Evolutionary conservation across 2,888 invertebrate genomes (phyloP), one percentile per base, ranked within the genome.

Genomic region (Camptogramma bilineatum): DNA sequence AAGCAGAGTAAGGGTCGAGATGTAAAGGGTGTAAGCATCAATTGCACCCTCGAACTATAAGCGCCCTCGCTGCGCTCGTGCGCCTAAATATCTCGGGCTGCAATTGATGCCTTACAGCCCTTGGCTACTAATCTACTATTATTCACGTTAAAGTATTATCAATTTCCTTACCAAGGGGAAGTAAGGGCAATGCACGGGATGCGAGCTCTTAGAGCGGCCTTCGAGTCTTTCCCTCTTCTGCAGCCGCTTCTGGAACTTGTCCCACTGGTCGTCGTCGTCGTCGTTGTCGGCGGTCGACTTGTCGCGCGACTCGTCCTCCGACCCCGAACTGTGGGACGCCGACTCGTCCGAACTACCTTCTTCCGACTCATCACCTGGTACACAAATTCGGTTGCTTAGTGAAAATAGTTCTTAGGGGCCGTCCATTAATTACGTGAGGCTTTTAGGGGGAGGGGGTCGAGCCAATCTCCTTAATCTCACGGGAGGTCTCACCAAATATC

Each of bases 141-240:
- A 8, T 28, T 1, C 2, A 4, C 4, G 4, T 28, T 4, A 28
- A 8, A 8, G 8, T 31, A 34, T 34, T 3, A 34, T 39, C 34
- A 39, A 13, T 39, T 19, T 16, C 78, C 89, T 82, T 81, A 96
- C 96, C 86, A 96, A 96, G 4, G 99, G 98, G 88, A 97, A 99
- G 86, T 96, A 96, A 0, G 99, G 99, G 90, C 98, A 97, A 87
- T 99, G 99, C 24, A 99, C 99, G n/a, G 96, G 94, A 85, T 99
- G 99, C 13, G 99, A 99, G 75, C 96, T 94, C 90, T 98, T 98
- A 52, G 98, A 98, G 81, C 98, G 97, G 5, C 98, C 98, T 87
- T 99, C 99, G 46, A 99, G 92, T 73, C 97, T 96, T 81, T 99
- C 98, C 18, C 97, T 94, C 82, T 97, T 98, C 74, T 97, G 96